Base-by-base conservation (phyloP, 2,888 invertebrate genomes). In the Cenopis cana region DNA sequence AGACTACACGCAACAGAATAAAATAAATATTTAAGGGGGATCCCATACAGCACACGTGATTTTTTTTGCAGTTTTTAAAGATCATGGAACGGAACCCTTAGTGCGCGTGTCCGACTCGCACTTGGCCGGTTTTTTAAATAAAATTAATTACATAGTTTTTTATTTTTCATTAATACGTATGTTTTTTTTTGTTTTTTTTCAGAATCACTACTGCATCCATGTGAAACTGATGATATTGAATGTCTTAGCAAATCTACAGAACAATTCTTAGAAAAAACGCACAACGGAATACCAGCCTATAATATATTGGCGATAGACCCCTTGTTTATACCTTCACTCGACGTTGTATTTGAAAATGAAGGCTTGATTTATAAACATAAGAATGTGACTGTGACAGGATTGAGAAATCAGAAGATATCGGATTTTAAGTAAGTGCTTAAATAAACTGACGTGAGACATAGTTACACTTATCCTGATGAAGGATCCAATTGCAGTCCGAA, bases 201-300 rank as follows among this genome's bases (percentile, higher is more conserved):
- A 69, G 69, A 50, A 49, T 38, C 64, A 70, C 61, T 68, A 55
- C 29, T 68, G 12, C 12, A 38, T 38, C 2, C 68, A 10, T 92
- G 91, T 74, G 66, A 74, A n/a, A 79, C 83, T 24, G 74, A 77
- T 20, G 92, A 92, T 65, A 84, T 88, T 29, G 82, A 80, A 49
- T 91, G 92, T 50, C 75, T 91, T 12, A 85, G 85, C n/a, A 78
- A 79, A 66, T 81, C 88, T 5, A 90, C 90, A 0, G 81, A 88
- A 59, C 76, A 76, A 2, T 91, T 91, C 62, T 57, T 91, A 46
- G 86, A 84, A n/a, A 83, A 85, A 50, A 85, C 91, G 0, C 78
- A 80, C 61, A 77, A 77, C 69, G 92, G 91, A 4, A 81, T 89
- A 18, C 81, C 86, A 18, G 14, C 79, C 0, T 82, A 79, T 54